Conservation (phyloP, 2,888 invertebrate genomes). For the Drosophila lutescens region DNA sequence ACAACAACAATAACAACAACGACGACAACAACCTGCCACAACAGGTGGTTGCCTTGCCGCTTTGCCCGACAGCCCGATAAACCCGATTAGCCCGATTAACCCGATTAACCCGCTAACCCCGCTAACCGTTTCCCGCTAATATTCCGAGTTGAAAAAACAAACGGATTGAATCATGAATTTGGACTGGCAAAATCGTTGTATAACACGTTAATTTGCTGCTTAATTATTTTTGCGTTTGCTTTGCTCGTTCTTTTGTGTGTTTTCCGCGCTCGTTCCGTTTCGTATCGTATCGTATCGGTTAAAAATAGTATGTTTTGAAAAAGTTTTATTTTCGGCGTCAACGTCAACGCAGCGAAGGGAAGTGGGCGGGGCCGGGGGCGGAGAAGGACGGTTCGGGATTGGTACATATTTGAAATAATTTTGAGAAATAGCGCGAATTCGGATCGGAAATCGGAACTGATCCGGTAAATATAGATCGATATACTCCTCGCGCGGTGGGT, state of each 20-base stretch:
- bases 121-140: constrained; percentile 2
- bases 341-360: constrained; percentile 62
- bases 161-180: constrained; percentile 1
- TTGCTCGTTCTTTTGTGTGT: constrained; percentile 54
- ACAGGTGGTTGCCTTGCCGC: constrained; percentile 44
- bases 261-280: constrained; percentile 44
- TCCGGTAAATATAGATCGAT: constrained; percentile 40
- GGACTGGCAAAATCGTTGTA: constrained; percentile 60
- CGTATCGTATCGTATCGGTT: constrained; percentile 63
- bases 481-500: constrained; percentile 32
- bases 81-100: constrained; percentile 2
- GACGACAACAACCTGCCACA: constrained; percentile 6
- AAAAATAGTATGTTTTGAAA: constrained; percentile 76
- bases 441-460: constrained; percentile 40
- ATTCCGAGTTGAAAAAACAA: constrained; percentile 8
- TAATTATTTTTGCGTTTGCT: constrained; percentile 67
- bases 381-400: constrained; percentile 27
- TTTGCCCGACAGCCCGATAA: background rate
- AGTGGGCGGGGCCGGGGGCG: constrained; percentile 10
- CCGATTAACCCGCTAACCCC: constrained; percentile 1
- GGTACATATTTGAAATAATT: constrained; percentile 75
- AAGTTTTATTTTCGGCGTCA: constrained; percentile 80
- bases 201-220: constrained; percentile 79
- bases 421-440: constrained; percentile 48
- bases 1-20: background rate